These are phyloP conservation scores for Gallinago nigripennis DNA, from an alignment of 2,797 vertebrate genomes.

Conservation along the genomic window DNA sequence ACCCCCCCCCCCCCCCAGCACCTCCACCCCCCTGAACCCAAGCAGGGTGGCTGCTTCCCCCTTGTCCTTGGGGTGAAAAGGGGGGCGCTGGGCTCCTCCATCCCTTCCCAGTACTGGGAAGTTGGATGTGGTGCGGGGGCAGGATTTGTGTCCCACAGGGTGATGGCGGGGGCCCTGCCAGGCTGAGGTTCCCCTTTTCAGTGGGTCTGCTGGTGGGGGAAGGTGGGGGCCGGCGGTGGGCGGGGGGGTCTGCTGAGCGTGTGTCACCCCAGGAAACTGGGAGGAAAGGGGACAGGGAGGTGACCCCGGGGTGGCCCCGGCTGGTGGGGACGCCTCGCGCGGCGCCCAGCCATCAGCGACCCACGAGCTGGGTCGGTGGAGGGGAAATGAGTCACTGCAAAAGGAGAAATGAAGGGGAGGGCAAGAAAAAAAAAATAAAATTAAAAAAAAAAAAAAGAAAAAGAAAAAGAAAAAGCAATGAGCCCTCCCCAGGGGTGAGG, in stretches of 20 bases:
- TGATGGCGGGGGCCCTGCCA: not conserved
- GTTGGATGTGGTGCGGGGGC: not conserved
- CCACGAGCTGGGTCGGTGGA: not conserved
- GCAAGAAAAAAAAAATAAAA: too few species aligned
- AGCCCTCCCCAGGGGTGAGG: not conserved
- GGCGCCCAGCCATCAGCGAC: not conserved
- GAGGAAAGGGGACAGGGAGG: not conserved
- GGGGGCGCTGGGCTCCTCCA: not conserved
- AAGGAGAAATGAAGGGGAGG: constrained; percentile 23
- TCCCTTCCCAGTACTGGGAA: not conserved
- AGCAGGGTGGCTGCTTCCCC: too few species aligned
- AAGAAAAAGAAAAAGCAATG: not conserved
- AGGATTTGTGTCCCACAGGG: not conserved
- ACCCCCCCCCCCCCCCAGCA: fast-evolving
- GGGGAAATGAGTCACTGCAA: constrained; percentile 55
- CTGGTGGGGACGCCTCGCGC: not conserved
- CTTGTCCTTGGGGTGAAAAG: not conserved
- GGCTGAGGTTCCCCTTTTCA: not conserved
- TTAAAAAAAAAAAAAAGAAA: too few species aligned
- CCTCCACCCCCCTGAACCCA: not conserved
- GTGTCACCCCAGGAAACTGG: not conserved
- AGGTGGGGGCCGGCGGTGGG: fast-evolving
- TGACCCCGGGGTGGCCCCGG: not conserved
- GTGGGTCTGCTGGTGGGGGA: not conserved
- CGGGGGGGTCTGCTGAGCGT: fast-evolving